phyloP scores from a whole-genome alignment of 2,113 vertebrate genomes.

The Pygoscelis adeliae region DNA sequence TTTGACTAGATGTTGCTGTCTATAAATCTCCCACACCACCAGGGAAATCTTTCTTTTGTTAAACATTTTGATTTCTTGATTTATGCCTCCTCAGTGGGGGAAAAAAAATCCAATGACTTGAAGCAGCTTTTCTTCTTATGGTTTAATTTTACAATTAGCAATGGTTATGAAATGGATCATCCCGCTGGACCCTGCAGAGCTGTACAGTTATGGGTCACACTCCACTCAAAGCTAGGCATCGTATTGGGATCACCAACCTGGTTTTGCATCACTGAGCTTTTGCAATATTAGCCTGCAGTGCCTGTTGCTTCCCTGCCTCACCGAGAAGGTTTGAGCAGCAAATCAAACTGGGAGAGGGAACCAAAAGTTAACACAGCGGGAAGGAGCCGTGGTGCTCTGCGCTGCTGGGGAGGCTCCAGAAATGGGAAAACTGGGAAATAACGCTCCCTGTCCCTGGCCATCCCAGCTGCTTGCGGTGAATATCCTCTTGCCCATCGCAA shows the following conservation, averaged over 20 bases:
- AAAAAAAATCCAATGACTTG: not conserved
- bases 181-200: not conserved
- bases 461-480: not conserved
- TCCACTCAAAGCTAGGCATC: accelerated
- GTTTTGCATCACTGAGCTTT: not conserved
- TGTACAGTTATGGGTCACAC: not conserved
- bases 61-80: not conserved
- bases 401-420: not conserved
- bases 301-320: not conserved
- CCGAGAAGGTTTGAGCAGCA: not conserved
- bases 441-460: accelerated
- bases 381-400: not conserved
- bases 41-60: not conserved
- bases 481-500: no score
- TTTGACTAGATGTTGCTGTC: not conserved
- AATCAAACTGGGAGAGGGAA: not conserved
- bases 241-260: not conserved
- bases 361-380: not conserved
- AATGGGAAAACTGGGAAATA: not conserved
- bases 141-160: not conserved
- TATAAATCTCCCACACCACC: not conserved
- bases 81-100: not conserved
- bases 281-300: not conserved
- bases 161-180: not conserved
- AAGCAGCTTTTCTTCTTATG: not conserved